Conservation (phyloP, 2,797 vertebrate species). For the Distichodus sexfasciatus region DNA sequence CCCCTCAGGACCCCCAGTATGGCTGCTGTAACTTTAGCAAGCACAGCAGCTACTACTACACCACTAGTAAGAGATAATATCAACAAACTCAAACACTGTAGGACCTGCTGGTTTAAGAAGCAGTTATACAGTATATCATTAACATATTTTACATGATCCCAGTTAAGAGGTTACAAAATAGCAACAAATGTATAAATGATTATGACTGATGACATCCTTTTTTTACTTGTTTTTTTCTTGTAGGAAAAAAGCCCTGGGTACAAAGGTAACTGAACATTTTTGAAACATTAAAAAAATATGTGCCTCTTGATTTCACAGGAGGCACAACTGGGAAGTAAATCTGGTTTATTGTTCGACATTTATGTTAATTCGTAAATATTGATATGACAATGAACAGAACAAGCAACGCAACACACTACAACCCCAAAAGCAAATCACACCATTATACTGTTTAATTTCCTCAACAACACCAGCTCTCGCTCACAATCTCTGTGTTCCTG, state of each 20-base stretch:
- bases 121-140: too few relatives aligned
- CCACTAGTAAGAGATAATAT: conserved; percentile 19
- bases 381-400: too few relatives aligned
- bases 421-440: too few relatives aligned
- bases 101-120: too few relatives aligned
- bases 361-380: background rate
- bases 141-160: too few relatives aligned
- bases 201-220: conserved; percentile 27
- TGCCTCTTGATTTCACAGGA: background rate
- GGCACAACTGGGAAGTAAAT: too few relatives aligned
- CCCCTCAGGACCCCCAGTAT: conserved; percentile 70
- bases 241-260: conserved; percentile 61
- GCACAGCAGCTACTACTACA: conserved; percentile 6
- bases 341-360: too few relatives aligned
- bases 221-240: conserved; percentile 5
- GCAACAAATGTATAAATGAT: background rate
- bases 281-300: background rate
- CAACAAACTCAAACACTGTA: background rate
- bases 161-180: too few relatives aligned
- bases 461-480: too few relatives aligned
- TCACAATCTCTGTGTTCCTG: too few relatives aligned
- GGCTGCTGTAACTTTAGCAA: conserved; percentile 51
- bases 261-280: conserved; percentile 48
- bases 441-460: too few relatives aligned
- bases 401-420: too few relatives aligned